A percentile compares a stretch with the other conserved stretches of the same genome.
Evolutionary conservation across 2,888 invertebrate genomes (phyloP).

Genomic region (Quadroppia sp.): DNA sequence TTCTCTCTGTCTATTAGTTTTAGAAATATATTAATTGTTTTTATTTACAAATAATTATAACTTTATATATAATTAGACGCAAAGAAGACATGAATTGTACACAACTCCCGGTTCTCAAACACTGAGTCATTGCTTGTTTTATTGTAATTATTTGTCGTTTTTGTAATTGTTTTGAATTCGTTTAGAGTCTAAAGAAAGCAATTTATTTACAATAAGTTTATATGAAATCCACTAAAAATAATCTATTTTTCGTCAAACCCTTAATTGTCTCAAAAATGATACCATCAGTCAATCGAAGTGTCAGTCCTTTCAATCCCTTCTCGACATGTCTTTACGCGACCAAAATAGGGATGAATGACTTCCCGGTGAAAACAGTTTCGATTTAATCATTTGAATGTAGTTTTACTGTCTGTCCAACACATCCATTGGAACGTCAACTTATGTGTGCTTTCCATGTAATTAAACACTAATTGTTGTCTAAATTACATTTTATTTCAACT

Average conservation of each 20-base stretch:
- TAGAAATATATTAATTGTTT: background rate
- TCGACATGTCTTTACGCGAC: background rate
- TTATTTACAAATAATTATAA: background rate
- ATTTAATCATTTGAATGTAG: background rate
- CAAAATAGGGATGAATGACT: conserved; percentile 22
- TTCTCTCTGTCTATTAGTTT: background rate
- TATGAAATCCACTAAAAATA: too few species aligned
- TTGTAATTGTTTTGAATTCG: too few species aligned
- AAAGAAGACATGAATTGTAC: background rate
- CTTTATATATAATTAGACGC: background rate
- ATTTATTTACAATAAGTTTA: too few species aligned
- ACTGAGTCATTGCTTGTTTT: background rate
- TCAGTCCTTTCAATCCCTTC: conserved; percentile 4
- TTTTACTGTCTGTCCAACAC: conserved; percentile 5
- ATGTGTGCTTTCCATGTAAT: background rate
- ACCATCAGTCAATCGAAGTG: background rate
- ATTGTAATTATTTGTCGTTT: too few species aligned
- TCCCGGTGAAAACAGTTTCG: background rate
- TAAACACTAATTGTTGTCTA: background rate
- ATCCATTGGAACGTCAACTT: conserved; percentile 16
- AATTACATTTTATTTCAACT: background rate
- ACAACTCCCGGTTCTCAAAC: background rate
- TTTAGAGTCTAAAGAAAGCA: too few species aligned
- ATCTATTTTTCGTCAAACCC: too few species aligned
- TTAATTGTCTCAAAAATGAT: background rate